Evolutionary conservation across 2,888 invertebrate genomes (phyloP), one percentile per base, ranked within the genome.

Genomic region (Sinotaia quadrata): DNA sequence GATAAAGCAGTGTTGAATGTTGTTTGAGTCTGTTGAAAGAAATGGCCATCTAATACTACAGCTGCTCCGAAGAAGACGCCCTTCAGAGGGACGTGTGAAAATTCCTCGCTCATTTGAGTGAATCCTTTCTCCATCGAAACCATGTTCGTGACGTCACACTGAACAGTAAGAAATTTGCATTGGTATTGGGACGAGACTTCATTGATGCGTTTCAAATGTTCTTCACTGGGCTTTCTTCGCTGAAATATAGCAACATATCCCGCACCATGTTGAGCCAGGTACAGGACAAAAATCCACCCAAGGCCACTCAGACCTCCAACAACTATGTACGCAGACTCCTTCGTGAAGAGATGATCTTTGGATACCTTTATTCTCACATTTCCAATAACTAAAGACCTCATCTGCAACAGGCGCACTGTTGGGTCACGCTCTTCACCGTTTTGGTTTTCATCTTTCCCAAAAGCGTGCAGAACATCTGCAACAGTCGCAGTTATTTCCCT

Each of bases 51-150:
- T 3, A 69, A 61, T 3, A 79, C 52, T 12, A 79, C 73, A 56
- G 74, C 80, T 2, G 77, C 80, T n/a, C 78, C 77, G 47, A 77
- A 75, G 57, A 82, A 77, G 18, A 82, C 63, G 12, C 82, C 81
- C 58, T 73, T 74, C 1, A 77, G 56, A 10, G 54, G 57, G 29
- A 36, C 34, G 8, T 56, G 36, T 8, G 60, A 51, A 18, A 66
- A 67, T 31, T 27, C 51, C 4, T 44, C 36, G 33, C 33, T 29
- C 3, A 79, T 62, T 10, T 41, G 51, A 29, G 37, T 31, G 27
- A 80, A 58, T 4, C 72, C 63, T 1, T 49, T 29, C 27, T 69
- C 27, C 7, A 80, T 52, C 4, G 65, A 51, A 1, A 57, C n/a
- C 7, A 71, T 44, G 61, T 78, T 56, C 0, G 72, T 69, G 2